phyloP scores from a whole-genome alignment of 2,797 vertebrate species.

The Sebastes itinus region DNA sequence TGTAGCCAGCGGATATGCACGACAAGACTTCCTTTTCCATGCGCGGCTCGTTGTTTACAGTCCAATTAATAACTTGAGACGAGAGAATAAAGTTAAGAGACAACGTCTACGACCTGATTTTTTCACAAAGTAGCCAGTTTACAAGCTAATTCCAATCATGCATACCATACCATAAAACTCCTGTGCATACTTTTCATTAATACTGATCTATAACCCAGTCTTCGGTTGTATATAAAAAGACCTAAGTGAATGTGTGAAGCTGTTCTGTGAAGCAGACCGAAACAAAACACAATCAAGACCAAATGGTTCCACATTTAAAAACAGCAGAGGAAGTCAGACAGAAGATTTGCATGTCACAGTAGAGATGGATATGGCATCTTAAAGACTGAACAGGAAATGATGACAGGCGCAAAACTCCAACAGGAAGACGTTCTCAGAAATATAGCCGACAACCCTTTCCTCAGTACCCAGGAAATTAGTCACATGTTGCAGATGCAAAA shows the following conservation, averaged over 20 bases:
- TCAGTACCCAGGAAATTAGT: constrained; percentile 44
- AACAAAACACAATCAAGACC: background rate
- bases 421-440: constrained; percentile 45
- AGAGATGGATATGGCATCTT: background rate
- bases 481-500: background rate
- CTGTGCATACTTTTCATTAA: too few relatives aligned
- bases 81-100: too few relatives aligned
- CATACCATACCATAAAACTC: too few relatives aligned
- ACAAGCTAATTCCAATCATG: too few relatives aligned
- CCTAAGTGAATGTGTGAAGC: background rate
- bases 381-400: constrained; percentile 26
- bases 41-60: too few relatives aligned
- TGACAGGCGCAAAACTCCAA: background rate
- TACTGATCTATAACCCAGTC: background rate
- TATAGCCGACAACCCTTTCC: background rate
- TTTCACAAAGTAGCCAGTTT: too few relatives aligned
- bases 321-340: background rate
- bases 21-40: too few relatives aligned
- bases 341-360: background rate
- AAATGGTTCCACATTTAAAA: background rate
- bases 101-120: fast-evolving
- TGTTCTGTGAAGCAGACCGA: background rate
- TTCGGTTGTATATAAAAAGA: background rate
- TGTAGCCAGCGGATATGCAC: too few relatives aligned
- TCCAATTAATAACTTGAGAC: too few relatives aligned